phyloP scores from a whole-genome alignment of 2,888 invertebrate species.

The Abrostola triplasia region DNA sequence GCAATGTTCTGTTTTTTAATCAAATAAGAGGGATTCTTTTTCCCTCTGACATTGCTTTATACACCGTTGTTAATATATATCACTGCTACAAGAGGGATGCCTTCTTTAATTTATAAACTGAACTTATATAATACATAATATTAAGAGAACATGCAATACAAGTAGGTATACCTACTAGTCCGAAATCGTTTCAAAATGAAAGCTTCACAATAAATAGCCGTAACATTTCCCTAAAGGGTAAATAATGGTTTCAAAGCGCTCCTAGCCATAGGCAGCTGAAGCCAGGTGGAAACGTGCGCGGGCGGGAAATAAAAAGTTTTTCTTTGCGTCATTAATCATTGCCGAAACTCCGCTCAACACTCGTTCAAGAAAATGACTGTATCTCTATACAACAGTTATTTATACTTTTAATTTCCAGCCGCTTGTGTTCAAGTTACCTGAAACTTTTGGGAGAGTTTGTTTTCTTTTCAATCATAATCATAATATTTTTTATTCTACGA shows the following conservation, averaged over 20 bases:
- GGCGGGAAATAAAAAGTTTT: constrained; percentile 55
- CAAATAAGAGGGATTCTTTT: too few relatives aligned
- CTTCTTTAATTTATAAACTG: too few relatives aligned
- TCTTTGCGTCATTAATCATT: constrained; percentile 70
- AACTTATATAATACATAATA: too few relatives aligned
- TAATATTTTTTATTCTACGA: not conserved
- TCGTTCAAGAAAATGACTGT: constrained; percentile 52
- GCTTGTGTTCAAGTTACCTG: constrained; percentile 25
- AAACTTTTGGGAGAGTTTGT: constrained; percentile 14
- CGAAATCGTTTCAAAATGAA: constrained; percentile 12
- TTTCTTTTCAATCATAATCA: not conserved
- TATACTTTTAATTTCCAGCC: constrained; percentile 48
- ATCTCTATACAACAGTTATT: constrained; percentile 41
- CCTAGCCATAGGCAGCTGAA: constrained; percentile 40
- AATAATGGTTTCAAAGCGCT: constrained; percentile 54
- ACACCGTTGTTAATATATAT: too few relatives aligned
- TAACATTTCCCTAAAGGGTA: constrained; percentile 57
- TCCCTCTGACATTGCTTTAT: too few relatives aligned
- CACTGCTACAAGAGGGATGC: too few relatives aligned
- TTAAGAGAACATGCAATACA: too few relatives aligned
- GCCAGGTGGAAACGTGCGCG: constrained; percentile 53
- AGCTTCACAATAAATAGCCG: constrained; percentile 36
- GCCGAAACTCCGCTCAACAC: constrained; percentile 61
- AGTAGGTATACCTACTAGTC: not conserved
- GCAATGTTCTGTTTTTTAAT: too few relatives aligned